phyloP scores from a whole-genome alignment of 2,888 invertebrate genomes.

The Melinaea marsaeus region DNA sequence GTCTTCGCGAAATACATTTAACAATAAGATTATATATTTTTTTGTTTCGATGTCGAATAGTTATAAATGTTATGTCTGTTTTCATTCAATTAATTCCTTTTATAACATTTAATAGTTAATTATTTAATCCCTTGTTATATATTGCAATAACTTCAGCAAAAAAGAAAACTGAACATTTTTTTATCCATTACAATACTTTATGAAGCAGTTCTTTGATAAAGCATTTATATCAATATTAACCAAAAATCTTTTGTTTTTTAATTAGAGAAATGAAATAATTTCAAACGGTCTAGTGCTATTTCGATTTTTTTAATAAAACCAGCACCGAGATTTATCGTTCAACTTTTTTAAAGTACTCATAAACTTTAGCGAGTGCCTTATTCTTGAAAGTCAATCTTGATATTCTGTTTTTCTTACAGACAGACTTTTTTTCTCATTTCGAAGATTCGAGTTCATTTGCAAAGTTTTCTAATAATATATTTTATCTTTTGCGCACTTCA shows the following conservation, averaged over 20 bases:
- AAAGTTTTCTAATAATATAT: background rate
- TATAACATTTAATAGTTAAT: background rate
- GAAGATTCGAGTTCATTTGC: background rate
- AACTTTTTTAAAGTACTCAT: constrained; percentile 43
- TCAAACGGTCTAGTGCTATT: constrained; percentile 34
- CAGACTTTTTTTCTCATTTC: background rate
- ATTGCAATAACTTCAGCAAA: too few relatives aligned
- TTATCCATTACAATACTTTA: too few relatives aligned
- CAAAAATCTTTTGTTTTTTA: background rate
- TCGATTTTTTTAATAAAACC: constrained; percentile 45
- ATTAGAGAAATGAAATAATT: constrained; percentile 14
- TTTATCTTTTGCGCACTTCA: background rate
- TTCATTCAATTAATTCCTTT: background rate
- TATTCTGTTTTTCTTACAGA: constrained; percentile 1
- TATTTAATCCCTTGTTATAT: too few relatives aligned
- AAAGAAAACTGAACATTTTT: too few relatives aligned
- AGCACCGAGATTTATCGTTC: constrained; percentile 43
- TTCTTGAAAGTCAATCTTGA: constrained; percentile 27
- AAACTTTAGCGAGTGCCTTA: constrained; percentile 35
- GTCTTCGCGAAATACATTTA: constrained; percentile 22
- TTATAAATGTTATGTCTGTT: background rate
- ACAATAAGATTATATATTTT: constrained; percentile 19
- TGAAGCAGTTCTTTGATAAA: too few relatives aligned
- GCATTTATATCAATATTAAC: too few relatives aligned
- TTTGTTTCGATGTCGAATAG: background rate